These are phyloP conservation scores for Pao palembangensis DNA, from an alignment of 2,113 vertebrate genomes.

Conservation along the genomic window DNA sequence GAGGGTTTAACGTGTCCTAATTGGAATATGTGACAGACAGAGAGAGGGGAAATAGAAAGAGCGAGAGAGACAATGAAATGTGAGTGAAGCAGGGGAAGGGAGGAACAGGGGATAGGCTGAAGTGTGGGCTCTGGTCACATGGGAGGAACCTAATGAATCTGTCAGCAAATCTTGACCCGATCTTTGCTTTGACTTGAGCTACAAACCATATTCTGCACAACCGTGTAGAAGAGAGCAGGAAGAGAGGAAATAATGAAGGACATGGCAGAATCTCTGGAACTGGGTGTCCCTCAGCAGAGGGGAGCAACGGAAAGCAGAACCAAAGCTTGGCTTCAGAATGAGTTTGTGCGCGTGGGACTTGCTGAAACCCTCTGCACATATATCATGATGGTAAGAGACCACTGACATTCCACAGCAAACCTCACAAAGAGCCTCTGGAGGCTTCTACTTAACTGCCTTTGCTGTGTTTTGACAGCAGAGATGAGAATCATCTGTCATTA, in stretches of 20 bases:
- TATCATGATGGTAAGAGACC: conserved; percentile 82
- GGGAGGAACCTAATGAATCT: conserved; percentile 4
- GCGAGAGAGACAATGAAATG: background rate
- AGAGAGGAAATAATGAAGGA: conserved; percentile 47
- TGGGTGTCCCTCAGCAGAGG: conserved; percentile 6
- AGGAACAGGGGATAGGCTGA: background rate
- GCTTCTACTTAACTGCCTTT: background rate
- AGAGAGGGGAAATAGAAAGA: conserved; percentile 6
- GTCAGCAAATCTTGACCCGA: background rate
- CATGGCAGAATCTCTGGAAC: conserved; percentile 37
- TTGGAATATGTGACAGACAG: conserved; percentile 16
- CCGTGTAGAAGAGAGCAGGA: background rate
- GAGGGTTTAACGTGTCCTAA: background rate
- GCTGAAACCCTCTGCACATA: conserved; percentile 79
- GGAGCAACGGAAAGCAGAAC: conserved; percentile 4
- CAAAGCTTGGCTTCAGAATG: conserved; percentile 61
- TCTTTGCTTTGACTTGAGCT: background rate
- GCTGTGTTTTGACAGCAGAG: background rate
- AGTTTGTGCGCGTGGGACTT: conserved; percentile 72
- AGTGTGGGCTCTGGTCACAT: conserved; percentile 8
- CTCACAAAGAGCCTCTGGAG: background rate
- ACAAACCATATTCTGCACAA: background rate
- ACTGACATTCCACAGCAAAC: no score
- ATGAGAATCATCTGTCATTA: conserved; percentile 1
- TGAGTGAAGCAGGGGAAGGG: background rate